Evolutionary conservation across 2,888 invertebrate species (phyloP).

Genomic region (Toxonevra muliebris): DNA sequence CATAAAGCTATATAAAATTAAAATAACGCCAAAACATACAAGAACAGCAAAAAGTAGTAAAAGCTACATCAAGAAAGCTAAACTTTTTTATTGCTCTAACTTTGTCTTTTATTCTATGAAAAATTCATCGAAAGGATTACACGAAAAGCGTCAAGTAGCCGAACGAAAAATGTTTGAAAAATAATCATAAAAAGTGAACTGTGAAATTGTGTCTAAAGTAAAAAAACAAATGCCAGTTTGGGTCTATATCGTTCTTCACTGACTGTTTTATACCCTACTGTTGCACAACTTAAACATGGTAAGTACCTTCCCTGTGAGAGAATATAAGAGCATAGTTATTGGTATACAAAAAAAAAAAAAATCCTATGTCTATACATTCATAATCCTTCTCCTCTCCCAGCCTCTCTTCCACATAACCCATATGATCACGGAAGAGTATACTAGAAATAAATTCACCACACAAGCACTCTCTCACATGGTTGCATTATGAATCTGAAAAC

Average conservation of each 20-base stretch:
- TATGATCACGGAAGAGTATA: too few species aligned
- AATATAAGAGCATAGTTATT: too few species aligned
- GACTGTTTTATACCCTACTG: background rate
- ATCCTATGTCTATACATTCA: too few species aligned
- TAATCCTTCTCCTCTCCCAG: too few species aligned
- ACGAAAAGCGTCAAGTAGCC: background rate
- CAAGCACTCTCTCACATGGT: too few species aligned
- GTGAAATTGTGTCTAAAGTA: background rate
- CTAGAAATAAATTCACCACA: too few species aligned
- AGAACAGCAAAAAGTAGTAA: background rate
- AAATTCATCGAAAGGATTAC: slow-evolving; percentile 17
- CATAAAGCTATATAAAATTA: slow-evolving; percentile 8
- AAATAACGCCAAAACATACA: background rate
- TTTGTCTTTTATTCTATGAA: slow-evolving; percentile 16
- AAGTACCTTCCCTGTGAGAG: too few species aligned
- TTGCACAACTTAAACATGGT: too few species aligned
- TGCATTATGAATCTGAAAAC: too few species aligned
- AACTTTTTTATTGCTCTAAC: slow-evolving; percentile 10
- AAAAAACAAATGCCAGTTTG: background rate
- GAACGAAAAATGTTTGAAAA: background rate
- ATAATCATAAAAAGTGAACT: background rate
- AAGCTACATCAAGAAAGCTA: background rate
- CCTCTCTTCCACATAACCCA: too few species aligned
- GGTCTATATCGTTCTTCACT: background rate
- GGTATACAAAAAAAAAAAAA: too few species aligned